Conservation (phyloP, 37 sponge, comb jelly and placozoan genomes). For the Halichondria panicea region DNA sequence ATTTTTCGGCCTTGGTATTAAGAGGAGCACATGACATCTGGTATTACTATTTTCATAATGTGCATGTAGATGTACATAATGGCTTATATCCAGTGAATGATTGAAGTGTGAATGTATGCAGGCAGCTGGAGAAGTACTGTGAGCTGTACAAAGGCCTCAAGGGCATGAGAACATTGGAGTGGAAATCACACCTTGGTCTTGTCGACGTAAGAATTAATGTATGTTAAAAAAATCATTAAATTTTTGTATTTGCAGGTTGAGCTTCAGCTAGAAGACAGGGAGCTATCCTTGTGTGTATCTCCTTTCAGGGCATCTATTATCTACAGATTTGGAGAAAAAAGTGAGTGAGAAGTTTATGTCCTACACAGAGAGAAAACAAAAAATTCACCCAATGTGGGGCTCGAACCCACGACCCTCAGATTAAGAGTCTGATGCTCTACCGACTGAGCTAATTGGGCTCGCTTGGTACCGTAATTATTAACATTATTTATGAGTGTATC, state of each 20-base stretch:
- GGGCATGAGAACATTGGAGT: conserved; percentile 84
- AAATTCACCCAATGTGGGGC: neutral
- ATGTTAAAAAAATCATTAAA: too few relatives aligned
- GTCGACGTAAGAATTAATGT: conserved; percentile 35
- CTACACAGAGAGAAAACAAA: neutral
- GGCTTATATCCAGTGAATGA: neutral
- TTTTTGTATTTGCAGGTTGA: conserved; percentile 55
- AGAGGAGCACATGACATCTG: neutral
- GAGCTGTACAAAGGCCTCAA: conserved; percentile 61
- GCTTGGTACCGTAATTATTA: neutral
- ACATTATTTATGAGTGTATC: too few relatives aligned
- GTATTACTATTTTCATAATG: neutral
- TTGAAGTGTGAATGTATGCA: neutral
- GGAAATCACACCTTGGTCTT: conserved; percentile 78
- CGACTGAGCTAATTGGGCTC: neutral
- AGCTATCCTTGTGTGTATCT: conserved; percentile 70
- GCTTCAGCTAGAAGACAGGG: conserved; percentile 62
- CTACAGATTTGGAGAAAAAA: conserved; percentile 74
- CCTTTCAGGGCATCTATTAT: conserved; percentile 86
- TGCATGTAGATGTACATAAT: conserved; percentile 10
- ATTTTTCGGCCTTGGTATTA: neutral
- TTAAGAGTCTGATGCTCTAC: too few relatives aligned
- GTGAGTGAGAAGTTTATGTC: conserved; percentile 47
- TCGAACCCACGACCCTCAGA: too few relatives aligned
- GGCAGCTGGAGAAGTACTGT: conserved; percentile 53